Conservation (phyloP, 2,888 invertebrate species). For the Agrilus mali region DNA sequence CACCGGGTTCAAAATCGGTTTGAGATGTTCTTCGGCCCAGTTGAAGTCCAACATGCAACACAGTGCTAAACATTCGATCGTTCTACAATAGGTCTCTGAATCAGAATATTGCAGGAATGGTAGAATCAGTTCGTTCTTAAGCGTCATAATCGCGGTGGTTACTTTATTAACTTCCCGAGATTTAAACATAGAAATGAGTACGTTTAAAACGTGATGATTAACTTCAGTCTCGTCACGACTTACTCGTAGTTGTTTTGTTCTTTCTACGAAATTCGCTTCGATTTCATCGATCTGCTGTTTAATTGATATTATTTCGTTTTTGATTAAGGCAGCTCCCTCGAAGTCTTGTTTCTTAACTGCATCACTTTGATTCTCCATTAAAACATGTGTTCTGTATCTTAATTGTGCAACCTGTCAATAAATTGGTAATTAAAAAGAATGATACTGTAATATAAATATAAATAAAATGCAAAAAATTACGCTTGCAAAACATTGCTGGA, state of each 20-base stretch:
- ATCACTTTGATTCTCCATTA: conserved; percentile 18
- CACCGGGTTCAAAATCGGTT: conserved; percentile 19
- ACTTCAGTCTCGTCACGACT: conserved; percentile 16
- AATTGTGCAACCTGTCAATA: conserved; percentile 18
- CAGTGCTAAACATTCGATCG: conserved; percentile 16
- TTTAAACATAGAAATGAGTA: conserved; percentile 14
- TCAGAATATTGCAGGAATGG: conserved; percentile 13
- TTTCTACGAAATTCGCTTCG: conserved; percentile 4
- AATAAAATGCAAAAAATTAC: too few species aligned
- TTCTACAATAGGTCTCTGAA: conserved; percentile 17
- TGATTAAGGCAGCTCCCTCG: conserved; percentile 15
- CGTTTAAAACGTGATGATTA: conserved; percentile 17
- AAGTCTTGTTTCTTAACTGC: conserved; percentile 19
- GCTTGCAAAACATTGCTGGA: too few species aligned
- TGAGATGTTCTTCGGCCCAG: conserved; percentile 15
- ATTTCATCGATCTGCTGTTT: conserved; percentile 15
- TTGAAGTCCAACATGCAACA: conserved; percentile 16
- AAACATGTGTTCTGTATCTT: conserved; percentile 18
- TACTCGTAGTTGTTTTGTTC: conserved; percentile 5
- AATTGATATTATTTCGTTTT: conserved; percentile 14
- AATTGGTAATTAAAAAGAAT: not conserved
- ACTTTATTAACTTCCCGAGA: conserved; percentile 8
- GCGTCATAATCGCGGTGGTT: conserved; percentile 9
- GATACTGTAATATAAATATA: not conserved
- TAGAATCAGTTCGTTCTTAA: conserved; percentile 18